These are phyloP conservation scores for Andrena bucephala DNA, from an alignment of 2,888 invertebrate genomes.

Conservation along the genomic window DNA sequence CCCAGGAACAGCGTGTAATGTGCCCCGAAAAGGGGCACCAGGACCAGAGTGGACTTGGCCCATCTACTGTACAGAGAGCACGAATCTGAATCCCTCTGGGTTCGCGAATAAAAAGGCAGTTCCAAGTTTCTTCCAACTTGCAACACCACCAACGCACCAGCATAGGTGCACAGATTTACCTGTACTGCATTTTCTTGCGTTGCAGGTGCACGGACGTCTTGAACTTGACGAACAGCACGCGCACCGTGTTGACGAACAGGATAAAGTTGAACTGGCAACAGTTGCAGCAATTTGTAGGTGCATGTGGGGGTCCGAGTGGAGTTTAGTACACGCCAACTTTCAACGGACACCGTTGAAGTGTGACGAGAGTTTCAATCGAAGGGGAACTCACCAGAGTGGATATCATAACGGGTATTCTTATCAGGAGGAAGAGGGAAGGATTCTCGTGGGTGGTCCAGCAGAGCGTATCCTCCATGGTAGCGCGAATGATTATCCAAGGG, in stretches of 20 bases:
- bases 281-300: not conserved
- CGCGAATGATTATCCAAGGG: conserved; percentile 87
- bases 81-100: not conserved
- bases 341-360: not conserved
- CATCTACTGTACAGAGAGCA: conserved; percentile 85
- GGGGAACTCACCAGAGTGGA: conserved; percentile 86
- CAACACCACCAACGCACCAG: not conserved
- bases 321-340: not conserved
- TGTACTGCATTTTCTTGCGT: conserved; percentile 87
- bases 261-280: conserved; percentile 87
- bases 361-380: not conserved
- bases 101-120: not conserved
- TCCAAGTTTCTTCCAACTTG: not conserved
- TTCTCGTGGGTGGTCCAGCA: conserved; percentile 88
- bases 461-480: conserved; percentile 86
- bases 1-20: conserved; percentile 88
- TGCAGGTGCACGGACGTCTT: conserved; percentile 87
- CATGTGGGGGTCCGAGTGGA: not conserved
- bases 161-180: conserved; percentile 81
- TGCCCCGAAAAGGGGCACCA: conserved; percentile 89
- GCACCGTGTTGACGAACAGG: conserved; percentile 88
- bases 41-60: conserved; percentile 88
- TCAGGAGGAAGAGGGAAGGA: conserved; percentile 85
- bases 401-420: conserved; percentile 87
- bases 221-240: conserved; percentile 87